Percentiles rank a stretch among this genome's conserved stretches.
phyloP scores from a whole-genome alignment of 2,888 invertebrate species.

The Leptopilina myrica region DNA sequence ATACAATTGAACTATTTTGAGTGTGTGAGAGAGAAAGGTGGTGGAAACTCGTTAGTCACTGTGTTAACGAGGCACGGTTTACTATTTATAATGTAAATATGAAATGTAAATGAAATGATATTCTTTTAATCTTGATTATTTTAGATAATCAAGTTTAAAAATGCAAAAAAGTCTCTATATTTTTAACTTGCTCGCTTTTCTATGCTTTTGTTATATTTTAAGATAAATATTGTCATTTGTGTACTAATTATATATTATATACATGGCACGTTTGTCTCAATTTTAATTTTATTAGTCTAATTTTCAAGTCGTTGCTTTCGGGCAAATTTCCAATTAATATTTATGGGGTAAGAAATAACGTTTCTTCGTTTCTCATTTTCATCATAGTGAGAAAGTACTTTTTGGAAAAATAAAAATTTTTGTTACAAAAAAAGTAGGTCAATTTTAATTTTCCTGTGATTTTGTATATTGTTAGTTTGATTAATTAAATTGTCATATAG shows the following conservation, averaged over 20 bases:
- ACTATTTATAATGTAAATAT: slow-evolving; percentile 7
- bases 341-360: neutral
- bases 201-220: neutral
- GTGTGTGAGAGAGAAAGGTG: too few species aligned
- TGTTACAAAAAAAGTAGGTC: too few species aligned
- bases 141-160: neutral
- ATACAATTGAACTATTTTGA: neutral
- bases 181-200: slow-evolving; percentile 28
- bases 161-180: slow-evolving; percentile 15
- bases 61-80: slow-evolving; percentile 33
- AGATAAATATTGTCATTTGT: slow-evolving; percentile 1
- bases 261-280: slow-evolving; percentile 28
- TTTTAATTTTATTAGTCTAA: slow-evolving; percentile 10
- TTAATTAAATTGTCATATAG: neutral
- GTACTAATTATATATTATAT: slow-evolving; percentile 26
- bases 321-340: neutral
- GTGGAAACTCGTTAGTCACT: slow-evolving; percentile 13
- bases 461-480: neutral
- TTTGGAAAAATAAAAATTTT: neutral
- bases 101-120: slow-evolving; percentile 11
- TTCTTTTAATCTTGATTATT: slow-evolving; percentile 11
- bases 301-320: slow-evolving; percentile 37
- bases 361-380: too few species aligned
- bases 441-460: too few species aligned
- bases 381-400: too few species aligned